Evolutionary conservation across 2,113 vertebrate genomes (phyloP).

Genomic region (Istiophorus platypterus): DNA sequence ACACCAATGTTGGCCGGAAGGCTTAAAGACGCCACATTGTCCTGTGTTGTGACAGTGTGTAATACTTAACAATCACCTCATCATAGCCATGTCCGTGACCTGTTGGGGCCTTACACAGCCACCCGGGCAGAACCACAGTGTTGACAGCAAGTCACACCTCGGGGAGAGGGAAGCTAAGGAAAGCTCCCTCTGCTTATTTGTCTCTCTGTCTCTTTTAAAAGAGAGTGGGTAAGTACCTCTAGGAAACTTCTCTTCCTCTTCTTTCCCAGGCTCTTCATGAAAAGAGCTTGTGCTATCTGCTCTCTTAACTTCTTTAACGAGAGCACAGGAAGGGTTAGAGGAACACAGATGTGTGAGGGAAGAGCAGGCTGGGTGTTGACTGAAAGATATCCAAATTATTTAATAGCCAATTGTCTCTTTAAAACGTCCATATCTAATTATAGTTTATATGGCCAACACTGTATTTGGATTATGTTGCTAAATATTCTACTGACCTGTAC

Average conservation of each 20-base stretch:
- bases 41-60: constrained; percentile 80
- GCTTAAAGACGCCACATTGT: constrained; percentile 80
- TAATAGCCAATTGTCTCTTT: neutral
- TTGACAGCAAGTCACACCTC: constrained; percentile 80
- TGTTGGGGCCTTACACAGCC: constrained; percentile 74
- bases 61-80: constrained; percentile 83
- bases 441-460: neutral
- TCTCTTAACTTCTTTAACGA: constrained; percentile 3
- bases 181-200: constrained; percentile 57
- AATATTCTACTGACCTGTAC: neutral
- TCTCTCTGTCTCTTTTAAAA: constrained; percentile 57
- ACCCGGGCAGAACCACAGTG: constrained; percentile 79
- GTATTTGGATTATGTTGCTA: constrained; percentile 1
- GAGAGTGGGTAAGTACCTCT: constrained; percentile 47
- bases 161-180: constrained; percentile 39
- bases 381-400: neutral
- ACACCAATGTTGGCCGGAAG: constrained; percentile 78
- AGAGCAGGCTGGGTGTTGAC: constrained; percentile 1
- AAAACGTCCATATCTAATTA: neutral
- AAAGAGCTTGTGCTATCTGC: constrained; percentile 1
- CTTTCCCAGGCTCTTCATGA: constrained; percentile 10
- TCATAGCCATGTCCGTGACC: constrained; percentile 81
- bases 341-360: neutral
- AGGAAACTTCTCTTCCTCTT: constrained; percentile 35
- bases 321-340: neutral